Evolutionary conservation across 2,113 vertebrate species (phyloP), one percentile per base, ranked within the genome.

Genomic region (Callocephalon fimbriatum): DNA sequence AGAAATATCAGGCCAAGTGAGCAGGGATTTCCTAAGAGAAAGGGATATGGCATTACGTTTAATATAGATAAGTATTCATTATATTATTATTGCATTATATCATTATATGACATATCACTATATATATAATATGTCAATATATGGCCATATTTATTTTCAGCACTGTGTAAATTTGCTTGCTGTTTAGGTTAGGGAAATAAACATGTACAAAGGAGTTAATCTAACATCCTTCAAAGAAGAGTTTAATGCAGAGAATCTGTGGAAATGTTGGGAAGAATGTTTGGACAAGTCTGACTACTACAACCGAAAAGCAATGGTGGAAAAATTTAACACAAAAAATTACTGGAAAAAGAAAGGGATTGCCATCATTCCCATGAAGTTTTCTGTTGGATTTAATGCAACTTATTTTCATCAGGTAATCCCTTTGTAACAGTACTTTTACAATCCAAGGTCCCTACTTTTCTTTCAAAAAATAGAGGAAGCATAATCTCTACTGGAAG

Each of bases 281-380:
- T 98, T 99, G 95, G 65, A 89, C 22, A 98, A 94, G 54, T 96
- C 98, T 7, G 97, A 97, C 63, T 98, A 98, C 90, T 61, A 51
- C 23, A 81, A 47, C 54, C 93, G 98, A 65, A 97, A 97, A 59
- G n/a, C 7, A 35, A 96, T 93, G 27, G 75, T 95, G 2, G 90
- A 98, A n/a, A 97, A 95, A 74, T 99, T 99, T 59, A 99, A 99
- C 87, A 95, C 94, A 92, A 94, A 98, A 90, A 98, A 97, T 92
- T 98, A 95, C 53, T 99, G 98, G 98, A 99, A 97, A 96, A 99
- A 99, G 97, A 98, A 97, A 59, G 99, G 99, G 27, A 94, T 99
- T 13, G 80, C 98, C 32, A 85, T 99, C 21, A 68, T 99, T 38
- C 99, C 99, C 79, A 98, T 99, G 61, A 99, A 99, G 91, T 99